Evolutionary conservation across 2,113 vertebrate species (phyloP).

Genomic region (Nestor notabilis): DNA sequence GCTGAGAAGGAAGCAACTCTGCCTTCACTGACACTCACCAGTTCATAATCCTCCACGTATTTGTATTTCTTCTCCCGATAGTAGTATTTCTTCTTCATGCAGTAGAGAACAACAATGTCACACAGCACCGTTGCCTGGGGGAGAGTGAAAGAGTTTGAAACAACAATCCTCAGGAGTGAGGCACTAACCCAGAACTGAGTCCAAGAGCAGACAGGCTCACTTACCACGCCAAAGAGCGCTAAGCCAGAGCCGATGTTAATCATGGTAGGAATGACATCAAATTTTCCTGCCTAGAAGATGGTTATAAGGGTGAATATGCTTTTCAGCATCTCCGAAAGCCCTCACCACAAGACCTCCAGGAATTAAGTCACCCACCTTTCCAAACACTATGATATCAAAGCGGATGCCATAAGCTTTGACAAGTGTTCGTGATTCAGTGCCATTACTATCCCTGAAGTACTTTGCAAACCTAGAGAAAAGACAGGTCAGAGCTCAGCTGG

Average conservation of each 20-base stretch:
- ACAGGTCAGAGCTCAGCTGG: neutral
- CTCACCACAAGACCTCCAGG: neutral
- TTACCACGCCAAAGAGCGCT: slow-evolving; percentile 84
- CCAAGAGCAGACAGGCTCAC: neutral
- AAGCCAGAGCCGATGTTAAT: slow-evolving; percentile 87
- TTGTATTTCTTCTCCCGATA: slow-evolving; percentile 85
- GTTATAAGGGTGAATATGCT: neutral
- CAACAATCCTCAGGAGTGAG: neutral
- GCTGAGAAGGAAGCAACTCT: neutral
- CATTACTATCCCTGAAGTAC: slow-evolving; percentile 75
- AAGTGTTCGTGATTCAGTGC: slow-evolving; percentile 77
- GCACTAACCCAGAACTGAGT: neutral
- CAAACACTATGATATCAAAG: slow-evolving; percentile 87
- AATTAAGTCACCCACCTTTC: slow-evolving; percentile 75
- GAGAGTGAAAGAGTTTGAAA: neutral
- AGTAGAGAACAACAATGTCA: slow-evolving; percentile 84
- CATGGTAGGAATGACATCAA: slow-evolving; percentile 87
- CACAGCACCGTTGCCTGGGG: slow-evolving; percentile 81
- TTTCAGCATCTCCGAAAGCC: neutral
- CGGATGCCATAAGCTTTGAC: slow-evolving; percentile 89
- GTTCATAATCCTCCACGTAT: slow-evolving; percentile 80
- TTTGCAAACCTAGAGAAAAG: slow-evolving; percentile 83
- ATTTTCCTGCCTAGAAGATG: slow-evolving; percentile 84
- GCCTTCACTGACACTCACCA: slow-evolving; percentile 64
- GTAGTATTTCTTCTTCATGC: slow-evolving; percentile 77